A percentile compares a stretch with the other conserved stretches of the same genome.
Conservation (phyloP, 2,797 vertebrate genomes). For the Scolopax rusticola region DNA sequence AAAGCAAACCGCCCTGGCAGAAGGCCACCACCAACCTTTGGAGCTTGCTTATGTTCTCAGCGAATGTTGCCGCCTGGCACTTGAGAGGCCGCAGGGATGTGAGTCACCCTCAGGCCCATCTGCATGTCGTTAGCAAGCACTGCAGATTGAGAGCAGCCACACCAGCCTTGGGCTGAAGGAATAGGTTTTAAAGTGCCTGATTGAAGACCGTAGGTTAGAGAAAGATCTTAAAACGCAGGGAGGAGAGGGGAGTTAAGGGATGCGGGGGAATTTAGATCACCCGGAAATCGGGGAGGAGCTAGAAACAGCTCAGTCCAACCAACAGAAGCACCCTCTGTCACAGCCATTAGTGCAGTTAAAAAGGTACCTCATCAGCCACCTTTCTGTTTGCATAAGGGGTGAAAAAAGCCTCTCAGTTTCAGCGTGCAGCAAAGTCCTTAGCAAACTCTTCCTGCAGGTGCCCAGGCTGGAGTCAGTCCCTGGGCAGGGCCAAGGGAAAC, state of each 20-base stretch:
- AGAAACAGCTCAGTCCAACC: neutral
- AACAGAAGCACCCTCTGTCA: neutral
- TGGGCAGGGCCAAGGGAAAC: neutral
- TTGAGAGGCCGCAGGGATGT: accelerated
- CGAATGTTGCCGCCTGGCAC: neutral
- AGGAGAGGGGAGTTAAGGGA: neutral
- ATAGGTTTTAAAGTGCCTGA: neutral
- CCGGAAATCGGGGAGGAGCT: neutral
- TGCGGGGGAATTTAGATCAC: neutral
- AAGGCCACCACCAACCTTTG: neutral
- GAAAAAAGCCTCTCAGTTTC: neutral
- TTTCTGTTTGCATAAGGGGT: neutral
- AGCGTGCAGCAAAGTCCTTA: neutral
- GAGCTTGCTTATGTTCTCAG: neutral
- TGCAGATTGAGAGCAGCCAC: neutral
- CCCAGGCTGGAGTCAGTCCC: neutral
- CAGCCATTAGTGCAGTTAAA: neutral
- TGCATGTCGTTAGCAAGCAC: neutral
- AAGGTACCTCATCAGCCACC: neutral
- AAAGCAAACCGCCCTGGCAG: neutral
- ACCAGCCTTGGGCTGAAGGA: neutral
- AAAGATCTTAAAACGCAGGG: neutral
- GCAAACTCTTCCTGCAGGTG: accelerated
- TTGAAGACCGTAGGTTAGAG: neutral
- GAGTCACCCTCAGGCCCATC: neutral